These are phyloP conservation scores for Thumatha senex DNA, from an alignment of 2,888 invertebrate genomes.

Conservation along the genomic window DNA sequence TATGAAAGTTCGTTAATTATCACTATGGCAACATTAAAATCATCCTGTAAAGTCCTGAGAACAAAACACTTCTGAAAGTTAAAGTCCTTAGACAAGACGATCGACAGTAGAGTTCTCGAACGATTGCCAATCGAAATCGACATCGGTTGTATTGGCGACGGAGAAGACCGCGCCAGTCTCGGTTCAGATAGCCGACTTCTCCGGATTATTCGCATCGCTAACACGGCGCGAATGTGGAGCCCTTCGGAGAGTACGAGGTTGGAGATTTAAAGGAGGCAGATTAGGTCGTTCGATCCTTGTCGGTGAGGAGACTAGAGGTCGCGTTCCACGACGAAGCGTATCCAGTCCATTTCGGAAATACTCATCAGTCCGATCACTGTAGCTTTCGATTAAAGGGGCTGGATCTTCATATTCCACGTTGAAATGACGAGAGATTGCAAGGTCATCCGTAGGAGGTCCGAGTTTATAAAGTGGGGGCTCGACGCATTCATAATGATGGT, in stretches of 20 bases:
- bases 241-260: slow-evolving; percentile 77
- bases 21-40: slow-evolving; percentile 5
- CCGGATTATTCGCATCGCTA: slow-evolving; percentile 74
- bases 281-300: slow-evolving; percentile 93
- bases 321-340: slow-evolving; percentile 73
- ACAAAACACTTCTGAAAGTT: slow-evolving; percentile 23
- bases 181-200: slow-evolving; percentile 80
- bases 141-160: slow-evolving; percentile 77
- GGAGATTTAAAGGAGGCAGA: slow-evolving; percentile 89
- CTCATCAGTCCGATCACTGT: slow-evolving; percentile 81
- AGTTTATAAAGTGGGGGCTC: slow-evolving; percentile 82
- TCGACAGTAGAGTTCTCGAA: slow-evolving; percentile 65
- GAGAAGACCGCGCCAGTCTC: slow-evolving; percentile 79
- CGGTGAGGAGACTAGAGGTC: slow-evolving; percentile 90
- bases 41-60: slow-evolving; percentile 26
- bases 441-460: slow-evolving; percentile 72
- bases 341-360: slow-evolving; percentile 75
- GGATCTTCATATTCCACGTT: slow-evolving; percentile 93
- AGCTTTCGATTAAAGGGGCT: slow-evolving; percentile 89
- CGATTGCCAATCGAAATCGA: slow-evolving; percentile 73
- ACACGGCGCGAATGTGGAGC: slow-evolving; percentile 78
- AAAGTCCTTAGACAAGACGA: slow-evolving; percentile 67
- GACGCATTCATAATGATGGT: slow-evolving; percentile 89
- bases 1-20: neutral
- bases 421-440: slow-evolving; percentile 88